Base-by-base conservation (phyloP, 2,797 vertebrate species). In the Gadopsis marmoratus region DNA sequence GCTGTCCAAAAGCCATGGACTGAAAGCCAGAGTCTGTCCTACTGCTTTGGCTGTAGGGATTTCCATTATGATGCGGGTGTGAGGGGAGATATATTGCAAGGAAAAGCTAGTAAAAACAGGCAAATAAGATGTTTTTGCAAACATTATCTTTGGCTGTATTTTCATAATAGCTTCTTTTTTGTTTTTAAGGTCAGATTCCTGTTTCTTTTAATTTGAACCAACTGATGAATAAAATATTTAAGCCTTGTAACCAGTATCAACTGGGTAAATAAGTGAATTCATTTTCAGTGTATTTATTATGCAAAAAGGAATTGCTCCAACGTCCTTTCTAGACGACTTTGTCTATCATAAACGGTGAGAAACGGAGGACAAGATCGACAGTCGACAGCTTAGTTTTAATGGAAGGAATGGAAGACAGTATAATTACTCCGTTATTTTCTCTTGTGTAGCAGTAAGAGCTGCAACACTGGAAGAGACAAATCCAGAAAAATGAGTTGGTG, bases 1-100 rank as follows among this genome's bases (percentile, higher is more conserved):
- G 84, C 89, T 79, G 82, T 89, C 84, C 89, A 88, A 81, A 87
- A 87, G 76, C 78, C 68, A 4, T 9, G 53, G 68, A 87, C 78
- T 39, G 75, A 69, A 75, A 76, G 84, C 82, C 82, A 66, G 74
- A 76, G 69, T 63, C 47, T 71, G 51, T 86, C 79, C 79, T 88
- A 83, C 76, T 78, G 76, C 26, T 67, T 81, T 86, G 88, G 66
- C 74, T 56, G 56, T 35, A 17, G 76, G 78, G 79, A 81, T 81
- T 79, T 80, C 78, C 64, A 68, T 79, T 76, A 77, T 76, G 65
- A 81, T 64, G 64, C 37, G 70, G 33, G 39, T 73, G 59, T 64
- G 67, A 48, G 26, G 47, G 68, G 80, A 86, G 60, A 65, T 61
- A 65, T 61, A 61, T 21, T 73, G 71, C 19, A 51, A 66, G 17